A percentile compares a stretch with the other conserved stretches of the same genome.
phyloP scores from a whole-genome alignment of 2,797 vertebrate species.

The Coranthus polyacanthus region DNA sequence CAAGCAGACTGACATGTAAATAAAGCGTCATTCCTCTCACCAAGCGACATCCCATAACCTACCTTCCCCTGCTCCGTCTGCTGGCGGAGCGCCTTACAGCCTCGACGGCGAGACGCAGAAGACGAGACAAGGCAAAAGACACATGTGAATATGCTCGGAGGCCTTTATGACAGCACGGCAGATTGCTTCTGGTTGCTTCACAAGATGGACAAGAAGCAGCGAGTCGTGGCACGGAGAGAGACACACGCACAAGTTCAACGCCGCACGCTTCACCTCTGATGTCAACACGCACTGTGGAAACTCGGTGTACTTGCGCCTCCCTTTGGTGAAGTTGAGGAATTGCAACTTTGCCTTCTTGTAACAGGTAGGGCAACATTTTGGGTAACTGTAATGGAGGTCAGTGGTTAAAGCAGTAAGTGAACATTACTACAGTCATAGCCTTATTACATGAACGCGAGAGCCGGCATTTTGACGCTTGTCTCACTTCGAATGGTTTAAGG shows the following conservation, averaged over 20 bases:
- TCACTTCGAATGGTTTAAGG: neutral
- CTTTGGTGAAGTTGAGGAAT: conserved; percentile 26
- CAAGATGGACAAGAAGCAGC: conserved; percentile 87
- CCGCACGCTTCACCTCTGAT: conserved; percentile 83
- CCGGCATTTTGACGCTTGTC: neutral
- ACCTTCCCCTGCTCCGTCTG: conserved; percentile 75
- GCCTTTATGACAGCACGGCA: conserved; percentile 64
- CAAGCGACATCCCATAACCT: conserved; percentile 56
- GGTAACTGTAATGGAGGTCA: conserved; percentile 16
- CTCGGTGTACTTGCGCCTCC: conserved; percentile 61
- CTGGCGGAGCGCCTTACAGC: conserved; percentile 68
- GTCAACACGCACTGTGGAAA: conserved; percentile 82
- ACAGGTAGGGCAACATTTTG: conserved; percentile 31
- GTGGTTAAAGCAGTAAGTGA: neutral
- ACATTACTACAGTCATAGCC: no score
- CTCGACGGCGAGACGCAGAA: conserved; percentile 56
- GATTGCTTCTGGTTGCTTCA: conserved; percentile 69
- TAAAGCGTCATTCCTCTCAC: conserved; percentile 61
- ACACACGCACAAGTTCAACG: conserved; percentile 81
- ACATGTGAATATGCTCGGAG: conserved; percentile 53
- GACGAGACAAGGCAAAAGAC: conserved; percentile 54
- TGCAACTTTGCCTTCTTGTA: conserved; percentile 59
- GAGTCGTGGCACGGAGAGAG: conserved; percentile 86
- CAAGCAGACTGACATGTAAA: conserved; percentile 61
- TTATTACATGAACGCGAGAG: no score